These are phyloP conservation scores for Brachionus calyciflorus DNA, from an alignment of 1,140 invertebrate genomes.

Conservation along the genomic window DNA sequence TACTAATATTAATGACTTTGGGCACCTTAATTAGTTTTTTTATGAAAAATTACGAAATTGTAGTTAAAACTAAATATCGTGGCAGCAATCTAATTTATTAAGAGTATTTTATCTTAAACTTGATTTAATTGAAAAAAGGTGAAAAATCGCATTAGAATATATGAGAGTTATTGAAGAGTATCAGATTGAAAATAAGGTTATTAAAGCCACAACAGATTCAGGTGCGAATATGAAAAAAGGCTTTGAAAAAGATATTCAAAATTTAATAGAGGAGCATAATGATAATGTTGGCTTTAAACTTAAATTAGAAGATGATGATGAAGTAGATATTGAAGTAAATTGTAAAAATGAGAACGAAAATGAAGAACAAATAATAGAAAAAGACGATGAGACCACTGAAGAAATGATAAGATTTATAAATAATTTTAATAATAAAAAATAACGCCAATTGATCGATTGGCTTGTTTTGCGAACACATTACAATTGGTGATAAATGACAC, in stretches of 20 bases:
- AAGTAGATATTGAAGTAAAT: neutral
- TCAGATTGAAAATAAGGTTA: neutral
- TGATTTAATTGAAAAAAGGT: no score
- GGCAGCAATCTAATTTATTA: no score
- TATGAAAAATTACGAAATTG: no score
- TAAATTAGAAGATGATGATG: neutral
- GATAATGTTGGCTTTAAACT: slow-evolving; percentile 9
- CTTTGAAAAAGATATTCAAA: neutral
- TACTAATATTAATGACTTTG: no score
- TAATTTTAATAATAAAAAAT: slow-evolving; percentile 18
- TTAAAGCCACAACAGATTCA: neutral
- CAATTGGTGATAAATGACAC: neutral
- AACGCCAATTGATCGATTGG: neutral
- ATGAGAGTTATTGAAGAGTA: neutral
- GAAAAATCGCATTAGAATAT: no score
- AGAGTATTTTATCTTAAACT: no score
- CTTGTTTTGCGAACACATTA: slow-evolving; percentile 5
- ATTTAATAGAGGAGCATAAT: neutral
- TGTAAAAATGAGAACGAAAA: neutral
- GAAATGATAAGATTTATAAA: slow-evolving; percentile 17
- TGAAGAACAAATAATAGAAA: slow-evolving; percentile 5
- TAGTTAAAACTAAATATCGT: no score
- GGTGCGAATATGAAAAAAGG: neutral
- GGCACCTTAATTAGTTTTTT: no score
- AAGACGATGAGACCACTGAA: slow-evolving; percentile 11